Base-by-base conservation (phyloP, 2,797 vertebrate genomes). In the Peromyscus melanophrys region DNA sequence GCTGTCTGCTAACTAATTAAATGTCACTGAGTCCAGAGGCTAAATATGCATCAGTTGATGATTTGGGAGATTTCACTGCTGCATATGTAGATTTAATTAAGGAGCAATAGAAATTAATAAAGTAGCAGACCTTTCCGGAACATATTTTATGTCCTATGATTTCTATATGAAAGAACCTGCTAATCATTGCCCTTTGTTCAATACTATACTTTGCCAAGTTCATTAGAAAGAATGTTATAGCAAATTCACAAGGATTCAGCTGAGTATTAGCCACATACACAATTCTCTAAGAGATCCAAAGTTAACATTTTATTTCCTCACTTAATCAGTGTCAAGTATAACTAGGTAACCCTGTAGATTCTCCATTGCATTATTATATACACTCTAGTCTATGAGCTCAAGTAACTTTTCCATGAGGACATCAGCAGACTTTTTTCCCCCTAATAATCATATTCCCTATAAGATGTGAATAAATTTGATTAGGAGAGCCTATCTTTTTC, bases 31-130 rank as follows among this genome's bases (percentile, higher is more conserved):
- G 89, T 94, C 98, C 84, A 94, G 94, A 94, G 96, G 96, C 97
- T 96, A 97, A 98, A 97, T 93, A 69, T 0, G 49, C 87, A 96
- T 95, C 86, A 93, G 92, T 75, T 92, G 92, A 98, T 96, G 94
- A 95, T 93, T 94, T 96, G 96, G 91, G 96, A 91, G 94, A 95
- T 97, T 97, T 94, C 96, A 96, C 92, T 97, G 93, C 94, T 84
- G 96, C 97, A 94, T 98, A 97, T 97, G 97, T 96, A 97, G 95
- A 97, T 98, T 98, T 97, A 98, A 98, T 98, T 98, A 97, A n/a
- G 96, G 96, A 90, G 89, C 71, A 61, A 97, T 80, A 95, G 89
- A 92, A 97, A 97, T 96, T 97, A 98, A 98, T 96, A 97, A 97
- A 96, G 95, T 95, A 46, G 61, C 85, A 96, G 81, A 83, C 76